phyloP scores from a whole-genome alignment of 30 jellyfish, hydroid and myxozoan genomes.

The Cassiopea andromeda region DNA sequence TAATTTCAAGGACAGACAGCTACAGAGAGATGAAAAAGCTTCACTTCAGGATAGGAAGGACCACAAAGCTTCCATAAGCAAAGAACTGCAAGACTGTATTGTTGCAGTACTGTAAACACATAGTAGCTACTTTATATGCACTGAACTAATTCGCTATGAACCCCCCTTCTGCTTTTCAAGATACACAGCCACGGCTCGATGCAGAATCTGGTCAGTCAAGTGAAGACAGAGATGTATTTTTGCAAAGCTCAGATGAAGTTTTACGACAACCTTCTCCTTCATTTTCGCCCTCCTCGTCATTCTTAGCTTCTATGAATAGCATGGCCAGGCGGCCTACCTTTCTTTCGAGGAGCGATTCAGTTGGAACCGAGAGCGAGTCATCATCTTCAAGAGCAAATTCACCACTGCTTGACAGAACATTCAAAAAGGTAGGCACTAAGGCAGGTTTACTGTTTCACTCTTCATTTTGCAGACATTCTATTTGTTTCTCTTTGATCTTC shows the following conservation, averaged over 20 bases:
- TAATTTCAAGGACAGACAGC: background rate
- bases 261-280: background rate
- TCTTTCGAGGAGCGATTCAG: constrained; percentile 51
- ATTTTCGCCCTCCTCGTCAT: constrained; percentile 20
- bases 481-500: background rate
- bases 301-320: background rate
- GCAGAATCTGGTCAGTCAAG: background rate
- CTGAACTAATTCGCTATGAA: background rate
- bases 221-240: background rate
- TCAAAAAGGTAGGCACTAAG: background rate
- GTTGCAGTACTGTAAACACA: background rate
- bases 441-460: background rate
- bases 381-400: constrained; percentile 71
- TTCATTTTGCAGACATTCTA: background rate
- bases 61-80: background rate
- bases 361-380: constrained; percentile 68
- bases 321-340: constrained; percentile 27
- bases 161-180: constrained; percentile 2
- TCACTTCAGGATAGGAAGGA: background rate
- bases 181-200: background rate
- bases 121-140: background rate
- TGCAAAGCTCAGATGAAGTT: constrained; percentile 28
- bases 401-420: constrained; percentile 53
- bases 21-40: background rate
- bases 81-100: background rate